Evolutionary conservation across 2,888 invertebrate species (phyloP).

Genomic region (Aporophyla nigra): DNA sequence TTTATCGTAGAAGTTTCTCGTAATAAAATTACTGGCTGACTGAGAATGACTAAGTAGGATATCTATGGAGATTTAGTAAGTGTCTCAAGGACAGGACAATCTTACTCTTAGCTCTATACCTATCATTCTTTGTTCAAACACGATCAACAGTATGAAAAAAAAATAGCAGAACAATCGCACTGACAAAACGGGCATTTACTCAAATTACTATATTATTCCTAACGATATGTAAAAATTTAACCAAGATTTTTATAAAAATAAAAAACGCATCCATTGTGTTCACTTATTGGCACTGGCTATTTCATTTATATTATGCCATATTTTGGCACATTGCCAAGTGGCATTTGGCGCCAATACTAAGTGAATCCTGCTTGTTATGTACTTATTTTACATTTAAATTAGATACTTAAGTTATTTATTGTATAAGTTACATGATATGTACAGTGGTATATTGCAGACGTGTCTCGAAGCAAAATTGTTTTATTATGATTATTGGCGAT

Average conservation of each 20-base stretch:
- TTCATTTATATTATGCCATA: conserved; percentile 20
- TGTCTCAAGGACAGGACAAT: not conserved
- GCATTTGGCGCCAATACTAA: conserved; percentile 46
- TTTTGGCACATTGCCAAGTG: conserved; percentile 43
- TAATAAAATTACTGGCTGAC: not conserved
- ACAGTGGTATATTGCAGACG: conserved; percentile 40
- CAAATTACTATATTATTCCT: not conserved
- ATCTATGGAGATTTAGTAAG: not conserved
- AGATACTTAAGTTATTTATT: conserved; percentile 58
- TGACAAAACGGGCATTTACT: not conserved
- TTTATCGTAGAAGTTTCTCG: not conserved
- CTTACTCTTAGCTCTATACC: not conserved
- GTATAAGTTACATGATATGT: conserved; percentile 18
- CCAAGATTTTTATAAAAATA: not conserved
- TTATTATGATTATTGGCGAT: conserved; percentile 49
- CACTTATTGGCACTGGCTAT: conserved; percentile 22
- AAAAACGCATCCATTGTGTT: conserved; percentile 3
- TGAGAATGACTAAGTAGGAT: not conserved
- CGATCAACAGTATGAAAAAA: not conserved
- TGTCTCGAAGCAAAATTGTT: conserved; percentile 46
- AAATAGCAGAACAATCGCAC: not conserved
- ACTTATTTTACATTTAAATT: conserved; percentile 58
- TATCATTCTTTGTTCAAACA: not conserved
- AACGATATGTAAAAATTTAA: conserved; percentile 13
- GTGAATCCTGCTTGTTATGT: conserved; percentile 45